Base-by-base conservation (phyloP, 2,888 invertebrate genomes). In the Troilus luridus region DNA sequence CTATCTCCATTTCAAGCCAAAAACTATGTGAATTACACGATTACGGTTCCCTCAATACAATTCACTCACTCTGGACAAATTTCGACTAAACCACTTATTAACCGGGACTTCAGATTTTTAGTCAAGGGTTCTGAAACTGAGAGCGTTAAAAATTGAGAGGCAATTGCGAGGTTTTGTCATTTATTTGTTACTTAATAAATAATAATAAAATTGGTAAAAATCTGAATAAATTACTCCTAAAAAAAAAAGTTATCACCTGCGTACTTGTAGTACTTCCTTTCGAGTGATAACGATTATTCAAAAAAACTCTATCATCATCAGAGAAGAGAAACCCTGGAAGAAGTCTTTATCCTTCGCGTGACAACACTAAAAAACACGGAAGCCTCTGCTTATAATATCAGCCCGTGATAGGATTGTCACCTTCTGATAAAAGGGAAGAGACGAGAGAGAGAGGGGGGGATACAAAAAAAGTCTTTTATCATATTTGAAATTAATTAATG, bases 271-370 rank as follows among this genome's bases (percentile, higher is more conserved):
- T 8, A 72, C 72, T 77, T 72, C 72, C 72, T 72, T 27, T 41
- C 27, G 1, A 17, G 41, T 41, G 72, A 41, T 41, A 77, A 27
- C 10, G 72, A 27, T 41, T 17, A 77, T 67, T 17, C 72, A 77
- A 77, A 72, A 77, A 77, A 77, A 41, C 27, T 10, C 72, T 77
- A 41, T 77, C 27, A 77, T 41, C 67, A 67, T 27, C 72, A 41
- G 27, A 77, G 19, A 8, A 19, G 72, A 77, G 72, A 77, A 77
- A 77, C 17, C 72, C 19, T 17, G 72, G 27, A 27, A 17, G 27
- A 77, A 77, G 72, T 19, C 72, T 77, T 77, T 77, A 77, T 77
- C 72, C 6, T 77, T 77, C 41, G 72, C 72, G 72, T 77, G 72
- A 77, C 72, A 19, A 77, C 27, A 77, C 27, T 17, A 77, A 41